Base-by-base conservation (phyloP, 2,113 vertebrate genomes). In the Prunella fulvescens region DNA sequence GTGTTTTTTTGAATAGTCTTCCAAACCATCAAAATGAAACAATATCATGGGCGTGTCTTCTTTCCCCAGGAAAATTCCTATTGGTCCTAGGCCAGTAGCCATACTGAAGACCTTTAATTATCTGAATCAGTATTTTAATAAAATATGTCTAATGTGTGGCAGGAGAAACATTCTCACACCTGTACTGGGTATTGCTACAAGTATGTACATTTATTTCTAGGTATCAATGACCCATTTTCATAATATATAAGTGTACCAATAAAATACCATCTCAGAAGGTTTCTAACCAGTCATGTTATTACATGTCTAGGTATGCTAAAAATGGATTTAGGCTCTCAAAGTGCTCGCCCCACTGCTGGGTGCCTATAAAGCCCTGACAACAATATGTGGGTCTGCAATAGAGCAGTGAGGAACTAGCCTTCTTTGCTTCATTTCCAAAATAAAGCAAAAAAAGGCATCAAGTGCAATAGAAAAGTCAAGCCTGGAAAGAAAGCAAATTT, bases 281-380 rank as follows among this genome's bases (percentile, higher is more conserved):
- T 91, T 73, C 50, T 91, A 19, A 72, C 40, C n/a, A 94, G 76
- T 94, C 95, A 56, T 74, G 94, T 93, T 74, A 86, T 94, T 92
- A 96, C 88, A 88, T 40, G 94, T 83, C 64, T 69, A 78, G 76
- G 57, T 91, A 95, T 95, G 93, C 62, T 76, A 80, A 77, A 93
- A 86, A 96, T 25, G 90, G 93, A 83, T 73, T 96, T 93, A 94
- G 72, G 44, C 48, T 86, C 71, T 39, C 5, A 19, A 90, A 94
- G 54, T 70, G 44, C 44, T 64, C 10, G 40, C 44, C 58, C 51
- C 90, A 48, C 95, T 88, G 92, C 82, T 96, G 90, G 85, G 79
- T 81, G 85, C 72, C 79, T 74, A 39, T 33, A 86, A 94, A 93
- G 15, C 26, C 65, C 54, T 53, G 26, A 83, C 40, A 42, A 23